Evolutionary conservation across 2,888 invertebrate species (phyloP).

Genomic region (Nebria brevicollis): DNA sequence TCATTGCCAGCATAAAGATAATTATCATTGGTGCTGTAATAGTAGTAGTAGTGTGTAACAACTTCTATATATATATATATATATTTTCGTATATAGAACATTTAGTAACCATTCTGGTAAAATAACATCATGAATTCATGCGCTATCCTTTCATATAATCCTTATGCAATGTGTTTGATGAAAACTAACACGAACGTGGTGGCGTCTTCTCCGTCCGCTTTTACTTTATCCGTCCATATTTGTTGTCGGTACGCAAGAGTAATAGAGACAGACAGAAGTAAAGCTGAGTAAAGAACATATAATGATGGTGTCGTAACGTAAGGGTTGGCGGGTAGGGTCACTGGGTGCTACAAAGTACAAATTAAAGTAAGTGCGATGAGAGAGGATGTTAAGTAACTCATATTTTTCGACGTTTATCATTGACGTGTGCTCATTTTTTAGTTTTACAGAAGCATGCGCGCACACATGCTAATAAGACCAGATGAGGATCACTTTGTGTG

Average conservation of each 20-base stretch:
- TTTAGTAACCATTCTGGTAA: conserved; percentile 18
- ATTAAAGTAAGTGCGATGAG: conserved; percentile 34
- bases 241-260: neutral
- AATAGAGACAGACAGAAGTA: neutral
- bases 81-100: neutral
- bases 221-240: neutral
- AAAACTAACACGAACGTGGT: neutral
- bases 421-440: conserved; percentile 7
- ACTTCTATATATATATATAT: conserved; percentile 28
- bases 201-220: neutral
- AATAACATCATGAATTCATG: conserved; percentile 28
- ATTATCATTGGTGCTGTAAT: neutral
- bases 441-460: neutral
- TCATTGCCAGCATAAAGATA: neutral
- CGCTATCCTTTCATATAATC: conserved; percentile 29
- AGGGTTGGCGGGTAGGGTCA: conserved; percentile 24
- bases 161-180: conserved; percentile 11
- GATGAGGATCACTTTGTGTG: neutral
- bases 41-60: conserved; percentile 29
- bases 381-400: conserved; percentile 17
- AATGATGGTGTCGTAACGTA: conserved; percentile 26
- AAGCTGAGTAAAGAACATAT: conserved; percentile 8
- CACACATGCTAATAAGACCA: neutral
- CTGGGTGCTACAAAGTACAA: conserved; percentile 32
- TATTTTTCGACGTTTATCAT: conserved; percentile 29